phyloP scores from a whole-genome alignment of 1,140 invertebrate species.

The Araneus ventricosus region DNA sequence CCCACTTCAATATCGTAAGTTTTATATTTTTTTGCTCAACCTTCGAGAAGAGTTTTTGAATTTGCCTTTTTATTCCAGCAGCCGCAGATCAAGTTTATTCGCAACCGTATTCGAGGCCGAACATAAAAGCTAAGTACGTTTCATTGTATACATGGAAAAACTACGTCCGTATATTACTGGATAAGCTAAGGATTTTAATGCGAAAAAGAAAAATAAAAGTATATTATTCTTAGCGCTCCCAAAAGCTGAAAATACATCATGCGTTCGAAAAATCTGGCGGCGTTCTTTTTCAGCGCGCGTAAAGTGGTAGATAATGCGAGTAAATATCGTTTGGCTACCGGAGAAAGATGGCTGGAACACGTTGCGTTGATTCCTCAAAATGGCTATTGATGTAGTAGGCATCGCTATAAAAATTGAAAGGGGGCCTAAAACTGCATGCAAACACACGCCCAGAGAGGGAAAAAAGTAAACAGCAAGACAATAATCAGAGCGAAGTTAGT shows the following conservation, averaged over 20 bases:
- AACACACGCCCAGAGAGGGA: slow-evolving; percentile 23
- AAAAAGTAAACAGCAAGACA: slow-evolving; percentile 64
- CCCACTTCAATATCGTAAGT: slow-evolving; percentile 71
- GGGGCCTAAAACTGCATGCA: slow-evolving; percentile 61
- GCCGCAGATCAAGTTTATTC: slow-evolving; percentile 74
- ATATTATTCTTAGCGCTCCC: slow-evolving; percentile 59
- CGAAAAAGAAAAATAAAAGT: slow-evolving; percentile 68
- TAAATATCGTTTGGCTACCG: slow-evolving; percentile 64
- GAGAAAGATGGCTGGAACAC: slow-evolving; percentile 67
- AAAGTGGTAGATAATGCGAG: slow-evolving; percentile 74
- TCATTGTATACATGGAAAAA: slow-evolving; percentile 75
- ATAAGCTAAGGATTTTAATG: slow-evolving; percentile 75
- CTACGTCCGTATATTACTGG: slow-evolving; percentile 73
- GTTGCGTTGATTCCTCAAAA: slow-evolving; percentile 67
- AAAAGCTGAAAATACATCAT: slow-evolving; percentile 71
- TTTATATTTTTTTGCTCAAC: slow-evolving; percentile 62
- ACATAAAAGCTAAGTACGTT: slow-evolving; percentile 75
- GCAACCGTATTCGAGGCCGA: slow-evolving; percentile 52
- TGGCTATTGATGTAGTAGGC: slow-evolving; percentile 72
- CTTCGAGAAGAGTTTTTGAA: slow-evolving; percentile 66
- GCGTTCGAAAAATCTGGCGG: slow-evolving; percentile 63
- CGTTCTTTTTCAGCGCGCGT: slow-evolving; percentile 45
- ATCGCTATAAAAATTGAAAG: slow-evolving; percentile 73
- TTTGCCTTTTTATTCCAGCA: slow-evolving; percentile 70
- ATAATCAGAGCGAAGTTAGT: slow-evolving; percentile 72